These are phyloP conservation scores for Picus viridis DNA, from an alignment of 2,797 vertebrate genomes.

Conservation along the genomic window DNA sequence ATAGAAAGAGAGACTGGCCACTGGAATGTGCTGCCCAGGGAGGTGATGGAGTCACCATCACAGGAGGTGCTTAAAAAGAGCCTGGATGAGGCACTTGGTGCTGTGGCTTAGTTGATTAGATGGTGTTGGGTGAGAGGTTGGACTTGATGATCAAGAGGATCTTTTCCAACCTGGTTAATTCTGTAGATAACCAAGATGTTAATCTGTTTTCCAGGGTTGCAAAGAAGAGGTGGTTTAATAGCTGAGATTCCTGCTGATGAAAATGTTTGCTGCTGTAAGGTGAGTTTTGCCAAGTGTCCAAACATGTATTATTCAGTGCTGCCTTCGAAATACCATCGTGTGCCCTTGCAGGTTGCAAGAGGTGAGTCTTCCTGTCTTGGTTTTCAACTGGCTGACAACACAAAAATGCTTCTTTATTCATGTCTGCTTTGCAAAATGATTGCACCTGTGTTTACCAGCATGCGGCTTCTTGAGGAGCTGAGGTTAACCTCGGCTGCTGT, in stretches of 20 bases:
- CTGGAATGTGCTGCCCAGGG: no score
- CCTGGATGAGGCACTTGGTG: no score
- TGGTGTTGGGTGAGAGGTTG: no score
- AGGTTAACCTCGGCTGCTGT: fast-evolving
- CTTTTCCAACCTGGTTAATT: no score
- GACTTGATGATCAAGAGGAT: no score
- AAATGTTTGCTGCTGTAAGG: background rate
- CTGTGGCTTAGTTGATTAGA: no score
- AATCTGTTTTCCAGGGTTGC: background rate
- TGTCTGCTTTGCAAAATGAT: background rate
- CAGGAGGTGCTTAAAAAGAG: no score
- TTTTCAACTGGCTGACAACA: background rate
- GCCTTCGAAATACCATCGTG: background rate
- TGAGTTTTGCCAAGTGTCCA: background rate
- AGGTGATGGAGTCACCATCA: no score
- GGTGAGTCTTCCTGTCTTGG: background rate
- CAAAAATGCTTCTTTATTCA: background rate
- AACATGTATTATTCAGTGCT: background rate
- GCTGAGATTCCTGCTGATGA: background rate
- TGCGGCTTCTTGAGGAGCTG: background rate
- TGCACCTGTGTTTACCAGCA: background rate
- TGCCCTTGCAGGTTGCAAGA: background rate
- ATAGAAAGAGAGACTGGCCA: no score
- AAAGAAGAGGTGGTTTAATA: background rate
- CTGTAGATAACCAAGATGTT: background rate